These are phyloP conservation scores for Torymus tubicola DNA, from an alignment of 2,888 invertebrate species.

Conservation along the genomic window DNA sequence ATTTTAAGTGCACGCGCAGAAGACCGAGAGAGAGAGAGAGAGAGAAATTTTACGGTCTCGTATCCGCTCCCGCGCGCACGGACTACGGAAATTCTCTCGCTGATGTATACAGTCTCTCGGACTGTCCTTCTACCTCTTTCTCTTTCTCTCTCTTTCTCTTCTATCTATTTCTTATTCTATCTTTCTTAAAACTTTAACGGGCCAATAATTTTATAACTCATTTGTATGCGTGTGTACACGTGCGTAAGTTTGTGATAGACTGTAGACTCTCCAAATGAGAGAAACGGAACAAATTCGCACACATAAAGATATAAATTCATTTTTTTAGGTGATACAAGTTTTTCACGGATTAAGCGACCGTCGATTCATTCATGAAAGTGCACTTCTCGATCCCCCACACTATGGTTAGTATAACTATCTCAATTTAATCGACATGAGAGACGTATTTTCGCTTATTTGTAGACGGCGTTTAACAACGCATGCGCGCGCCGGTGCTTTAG, in stretches of 20 bases:
- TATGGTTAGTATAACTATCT: slow-evolving; percentile 46
- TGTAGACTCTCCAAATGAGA: neutral
- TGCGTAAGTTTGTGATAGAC: neutral
- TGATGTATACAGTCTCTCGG: slow-evolving; percentile 23
- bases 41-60: slow-evolving; percentile 49
- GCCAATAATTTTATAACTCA: neutral
- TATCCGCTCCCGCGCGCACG: slow-evolving; percentile 14
- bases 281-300: neutral
- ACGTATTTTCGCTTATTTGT: no score
- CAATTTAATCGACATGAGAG: slow-evolving; percentile 47
- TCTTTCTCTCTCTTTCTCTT: slow-evolving; percentile 14
- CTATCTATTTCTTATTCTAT: slow-evolving; percentile 1
- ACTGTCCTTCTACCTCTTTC: neutral
- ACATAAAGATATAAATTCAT: slow-evolving; percentile 9
- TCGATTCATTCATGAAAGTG: slow-evolving; percentile 54
- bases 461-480: no score
- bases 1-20: slow-evolving; percentile 40
- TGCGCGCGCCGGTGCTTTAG: no score
- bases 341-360: slow-evolving; percentile 41
- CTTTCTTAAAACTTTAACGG: slow-evolving; percentile 19
- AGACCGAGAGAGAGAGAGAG: neutral
- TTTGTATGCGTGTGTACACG: neutral
- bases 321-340: slow-evolving; percentile 44
- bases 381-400: slow-evolving; percentile 50
- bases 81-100: slow-evolving; percentile 35